These are phyloP conservation scores for Vipera latastei DNA, from an alignment of 2,797 vertebrate species.

Conservation along the genomic window DNA sequence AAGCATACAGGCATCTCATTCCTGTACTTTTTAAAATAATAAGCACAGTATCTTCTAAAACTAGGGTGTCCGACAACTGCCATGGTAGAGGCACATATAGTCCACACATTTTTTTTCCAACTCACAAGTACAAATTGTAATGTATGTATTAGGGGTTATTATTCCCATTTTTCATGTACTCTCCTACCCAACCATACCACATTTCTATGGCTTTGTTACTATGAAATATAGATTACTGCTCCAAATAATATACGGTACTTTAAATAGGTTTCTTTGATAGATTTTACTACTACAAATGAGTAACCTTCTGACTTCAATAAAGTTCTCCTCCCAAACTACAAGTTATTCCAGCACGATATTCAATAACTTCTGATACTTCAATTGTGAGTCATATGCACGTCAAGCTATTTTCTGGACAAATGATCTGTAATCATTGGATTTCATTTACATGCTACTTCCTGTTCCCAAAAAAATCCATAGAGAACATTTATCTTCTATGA, in stretches of 20 bases:
- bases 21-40: neutral
- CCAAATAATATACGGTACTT: neutral
- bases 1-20: neutral
- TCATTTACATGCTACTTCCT: neutral
- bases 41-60: neutral
- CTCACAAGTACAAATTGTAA: neutral
- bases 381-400: neutral
- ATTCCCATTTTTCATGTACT: neutral
- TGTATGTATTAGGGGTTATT: neutral
- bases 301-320: neutral
- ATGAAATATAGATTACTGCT: no score
- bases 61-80: neutral
- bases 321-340: neutral
- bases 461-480: neutral
- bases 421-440: neutral
- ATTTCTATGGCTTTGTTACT: no score
- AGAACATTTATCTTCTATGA: neutral
- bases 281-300: neutral
- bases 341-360: neutral
- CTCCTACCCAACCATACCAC: neutral
- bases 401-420: neutral
- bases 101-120: neutral
- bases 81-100: neutral
- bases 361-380: neutral
- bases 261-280: neutral